Base-by-base conservation (phyloP, 2,888 invertebrate genomes). In the Hanleya hanleyi region DNA sequence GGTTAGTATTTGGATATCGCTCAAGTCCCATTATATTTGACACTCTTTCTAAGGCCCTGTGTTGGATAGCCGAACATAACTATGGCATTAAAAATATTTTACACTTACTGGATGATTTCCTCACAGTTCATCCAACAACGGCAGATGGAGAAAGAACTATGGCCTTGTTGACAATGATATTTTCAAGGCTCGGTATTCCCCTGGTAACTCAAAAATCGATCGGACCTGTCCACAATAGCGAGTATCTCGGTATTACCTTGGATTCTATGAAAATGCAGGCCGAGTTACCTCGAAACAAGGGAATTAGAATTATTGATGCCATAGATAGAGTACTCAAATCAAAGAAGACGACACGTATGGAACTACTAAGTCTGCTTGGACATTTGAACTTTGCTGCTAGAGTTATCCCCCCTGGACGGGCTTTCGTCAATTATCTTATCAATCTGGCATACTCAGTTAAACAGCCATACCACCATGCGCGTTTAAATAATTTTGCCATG, bases 201-300 rank as follows among this genome's bases (percentile, higher is more conserved):
- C 33, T 78, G 2, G 68, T 72, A 4, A 47, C 62, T 15, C 66
- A 75, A 22, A 77, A 80, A 41, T 73, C 75, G 12, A 33, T 50
- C 15, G 80, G 80, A 15, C 78, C 78, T 0, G 33, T 65, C 0
- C 37, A 57, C 1, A 15, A 22, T 22, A 22, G 77, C n/a, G 75
- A 73, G 50, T 80, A 74, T 38, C 50, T 78, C 3, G 80, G 73
- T 37, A 67, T 79, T 29, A 73, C 75, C 37, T 47, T 80, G 7
- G 80, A 81, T 67, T 66, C 81, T 9, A 41, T 49, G 5, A 57
- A 71, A 22, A 74, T 78, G 65, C 41, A 73, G 51, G 75, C 76
- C 6, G 50, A 61, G 18, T 41, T 79, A 9, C 75, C 77, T 12
- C 5, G 2, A 1, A 72, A 77, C 18, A 77, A 79, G 61, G 22